phyloP scores from a whole-genome alignment of 2,888 invertebrate species.

The Scaptodrosophila latifasciaeformis region DNA sequence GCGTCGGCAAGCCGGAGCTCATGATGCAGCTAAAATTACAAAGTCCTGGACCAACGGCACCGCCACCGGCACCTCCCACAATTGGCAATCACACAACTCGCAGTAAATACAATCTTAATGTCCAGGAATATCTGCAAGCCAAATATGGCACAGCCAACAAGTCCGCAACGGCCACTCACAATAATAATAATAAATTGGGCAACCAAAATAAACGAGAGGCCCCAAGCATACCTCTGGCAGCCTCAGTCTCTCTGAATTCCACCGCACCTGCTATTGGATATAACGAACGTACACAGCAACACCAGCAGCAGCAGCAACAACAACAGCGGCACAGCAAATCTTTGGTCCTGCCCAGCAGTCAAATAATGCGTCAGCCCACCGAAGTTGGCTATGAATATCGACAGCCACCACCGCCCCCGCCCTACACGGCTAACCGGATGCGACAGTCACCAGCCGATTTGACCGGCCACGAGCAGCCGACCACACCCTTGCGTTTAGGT shows the following conservation, averaged over 20 bases:
- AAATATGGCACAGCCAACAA: constrained; percentile 26
- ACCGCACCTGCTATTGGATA: too few relatives aligned
- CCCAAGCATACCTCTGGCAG: constrained; percentile 10
- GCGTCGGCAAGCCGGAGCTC: constrained; percentile 7
- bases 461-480: neutral
- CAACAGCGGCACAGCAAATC: constrained; percentile 43
- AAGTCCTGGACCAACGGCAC: too few relatives aligned
- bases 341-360: constrained; percentile 31
- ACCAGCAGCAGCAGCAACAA: too few relatives aligned
- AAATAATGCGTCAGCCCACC: constrained; percentile 24
- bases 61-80: too few relatives aligned
- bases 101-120: constrained; percentile 33
- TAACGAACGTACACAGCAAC: constrained; percentile 17
- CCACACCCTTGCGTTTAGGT: too few relatives aligned
- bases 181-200: neutral
- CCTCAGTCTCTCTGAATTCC: neutral
- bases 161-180: neutral
- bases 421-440: constrained; percentile 46
- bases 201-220: constrained; percentile 10
- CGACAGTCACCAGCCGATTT: neutral
- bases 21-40: too few relatives aligned
- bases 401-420: constrained; percentile 61
- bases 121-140: constrained; percentile 34
- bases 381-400: constrained; percentile 50
- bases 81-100: constrained; percentile 6